Evolutionary conservation across 2,797 vertebrate genomes (phyloP).

Genomic region (Acrocephalus scirpaceus): DNA sequence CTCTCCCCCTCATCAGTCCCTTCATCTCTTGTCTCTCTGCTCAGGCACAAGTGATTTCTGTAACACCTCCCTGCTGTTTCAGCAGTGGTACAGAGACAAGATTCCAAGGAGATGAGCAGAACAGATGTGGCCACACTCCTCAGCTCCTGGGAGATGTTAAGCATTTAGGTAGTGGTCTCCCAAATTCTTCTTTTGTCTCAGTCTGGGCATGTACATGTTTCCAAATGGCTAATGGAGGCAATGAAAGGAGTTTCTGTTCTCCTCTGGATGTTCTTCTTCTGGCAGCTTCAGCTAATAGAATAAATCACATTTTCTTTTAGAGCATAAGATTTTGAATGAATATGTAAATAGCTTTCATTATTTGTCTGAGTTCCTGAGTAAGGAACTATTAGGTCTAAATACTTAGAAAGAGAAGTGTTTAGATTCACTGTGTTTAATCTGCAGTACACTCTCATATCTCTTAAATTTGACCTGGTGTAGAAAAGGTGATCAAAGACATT

Average conservation of each 20-base stretch:
- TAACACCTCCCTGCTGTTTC: background rate
- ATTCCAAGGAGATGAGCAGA: background rate
- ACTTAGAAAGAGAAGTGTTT: background rate
- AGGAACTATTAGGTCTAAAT: background rate
- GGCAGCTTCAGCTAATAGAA: background rate
- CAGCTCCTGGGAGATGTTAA: background rate
- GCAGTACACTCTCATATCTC: background rate
- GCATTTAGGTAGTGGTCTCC: background rate
- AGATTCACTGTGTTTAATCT: background rate
- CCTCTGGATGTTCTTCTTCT: background rate
- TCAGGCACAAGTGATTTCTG: background rate
- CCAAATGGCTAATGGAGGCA: background rate
- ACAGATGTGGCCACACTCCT: background rate
- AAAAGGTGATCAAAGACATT: background rate
- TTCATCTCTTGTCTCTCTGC: background rate
- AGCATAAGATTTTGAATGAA: background rate
- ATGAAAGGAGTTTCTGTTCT: background rate
- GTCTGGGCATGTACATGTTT: background rate
- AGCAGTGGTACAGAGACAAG: background rate
- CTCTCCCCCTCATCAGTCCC: background rate
- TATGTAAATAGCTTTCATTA: background rate
- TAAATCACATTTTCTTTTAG: background rate
- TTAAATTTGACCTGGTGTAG: background rate
- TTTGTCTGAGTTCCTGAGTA: background rate
- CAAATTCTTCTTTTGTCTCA: background rate